A percentile compares a stretch with the other conserved stretches of the same genome.
Conservation (phyloP, 1,140 invertebrate genomes). For the Drosophila trapezifrons region DNA sequence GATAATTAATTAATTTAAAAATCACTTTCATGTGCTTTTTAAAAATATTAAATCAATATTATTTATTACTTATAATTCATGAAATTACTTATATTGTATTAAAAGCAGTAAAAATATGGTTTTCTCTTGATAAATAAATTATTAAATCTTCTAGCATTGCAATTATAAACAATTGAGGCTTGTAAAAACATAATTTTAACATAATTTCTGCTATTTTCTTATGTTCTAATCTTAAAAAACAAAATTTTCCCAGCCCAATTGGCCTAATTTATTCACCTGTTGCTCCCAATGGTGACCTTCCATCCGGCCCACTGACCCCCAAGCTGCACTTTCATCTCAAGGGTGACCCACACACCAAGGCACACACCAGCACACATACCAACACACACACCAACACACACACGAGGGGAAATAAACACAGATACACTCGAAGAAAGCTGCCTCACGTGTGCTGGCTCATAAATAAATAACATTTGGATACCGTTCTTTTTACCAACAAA, state of each 20-base stretch:
- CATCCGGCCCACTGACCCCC: slow-evolving; percentile 40
- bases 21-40: too few relatives aligned
- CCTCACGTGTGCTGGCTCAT: neutral
- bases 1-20: too few relatives aligned
- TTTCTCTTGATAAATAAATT: too few relatives aligned
- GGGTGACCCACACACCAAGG: slow-evolving; percentile 25
- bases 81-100: too few relatives aligned
- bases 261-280: slow-evolving; percentile 19
- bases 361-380: neutral
- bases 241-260: neutral
- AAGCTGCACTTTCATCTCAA: slow-evolving; percentile 36
- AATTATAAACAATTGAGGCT: too few relatives aligned
- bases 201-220: neutral
- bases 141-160: too few relatives aligned
- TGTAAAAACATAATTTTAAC: neutral
- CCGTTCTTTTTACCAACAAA: slow-evolving; percentile 6
- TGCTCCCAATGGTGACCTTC: slow-evolving; percentile 26
- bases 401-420: neutral
- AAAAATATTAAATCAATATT: too few relatives aligned
- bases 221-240: neutral
- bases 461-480: slow-evolving; percentile 17
- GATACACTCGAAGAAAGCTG: slow-evolving; percentile 11
- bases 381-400: neutral
- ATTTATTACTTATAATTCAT: too few relatives aligned
- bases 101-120: too few relatives aligned